Percentiles rank a stretch among this genome's conserved stretches.
Conservation (phyloP, 2,797 vertebrate species). For the Gallirallus australis region DNA sequence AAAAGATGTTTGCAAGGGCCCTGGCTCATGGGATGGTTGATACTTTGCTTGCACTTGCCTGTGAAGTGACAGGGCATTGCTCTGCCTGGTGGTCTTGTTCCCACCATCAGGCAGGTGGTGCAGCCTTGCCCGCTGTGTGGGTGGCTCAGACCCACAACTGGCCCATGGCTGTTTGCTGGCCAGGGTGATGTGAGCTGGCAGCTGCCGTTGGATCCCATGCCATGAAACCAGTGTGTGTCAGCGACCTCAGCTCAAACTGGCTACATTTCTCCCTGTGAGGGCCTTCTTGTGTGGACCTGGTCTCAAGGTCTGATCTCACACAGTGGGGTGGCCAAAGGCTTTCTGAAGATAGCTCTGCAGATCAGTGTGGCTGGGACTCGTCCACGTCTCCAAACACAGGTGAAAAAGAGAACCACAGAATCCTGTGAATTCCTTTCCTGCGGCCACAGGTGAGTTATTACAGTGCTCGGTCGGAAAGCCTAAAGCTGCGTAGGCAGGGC, state of each 20-base stretch:
- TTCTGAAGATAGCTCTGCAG: background rate
- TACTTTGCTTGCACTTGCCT: background rate
- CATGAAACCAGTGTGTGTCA: background rate
- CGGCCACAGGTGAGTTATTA: background rate
- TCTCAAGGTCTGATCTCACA: background rate
- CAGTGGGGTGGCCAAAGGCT: background rate
- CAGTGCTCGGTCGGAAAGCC: background rate
- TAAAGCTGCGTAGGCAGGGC: background rate
- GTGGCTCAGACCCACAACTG: background rate
- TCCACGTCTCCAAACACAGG: constrained; percentile 1
- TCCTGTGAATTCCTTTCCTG: constrained; percentile 19
- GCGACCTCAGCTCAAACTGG: background rate
- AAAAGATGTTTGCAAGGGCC: background rate
- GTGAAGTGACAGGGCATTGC: background rate
- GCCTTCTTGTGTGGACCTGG: background rate
- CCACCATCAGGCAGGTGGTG: background rate
- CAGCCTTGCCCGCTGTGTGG: background rate
- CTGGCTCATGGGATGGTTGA: background rate
- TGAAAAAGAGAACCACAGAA: constrained; percentile 29
- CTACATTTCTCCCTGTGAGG: background rate
- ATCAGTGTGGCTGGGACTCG: fast-evolving
- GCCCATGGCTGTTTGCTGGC: background rate
- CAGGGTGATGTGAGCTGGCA: fast-evolving
- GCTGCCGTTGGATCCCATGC: background rate
- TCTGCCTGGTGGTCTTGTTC: background rate